phyloP scores from a whole-genome alignment of 1,140 invertebrate species.

The Pygmarrhopalites habei region DNA sequence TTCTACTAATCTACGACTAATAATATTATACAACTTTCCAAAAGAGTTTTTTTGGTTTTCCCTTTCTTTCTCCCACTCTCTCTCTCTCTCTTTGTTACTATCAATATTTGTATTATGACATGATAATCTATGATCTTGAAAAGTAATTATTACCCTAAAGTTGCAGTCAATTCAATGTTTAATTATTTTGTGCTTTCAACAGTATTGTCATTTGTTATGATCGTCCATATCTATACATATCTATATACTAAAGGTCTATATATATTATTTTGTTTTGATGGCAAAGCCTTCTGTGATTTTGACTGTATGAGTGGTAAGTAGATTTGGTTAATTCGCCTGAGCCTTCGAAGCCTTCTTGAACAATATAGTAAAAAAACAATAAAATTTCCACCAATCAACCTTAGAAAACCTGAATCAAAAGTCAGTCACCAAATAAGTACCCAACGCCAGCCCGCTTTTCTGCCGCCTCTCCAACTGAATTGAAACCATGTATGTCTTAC shows the following conservation, averaged over 20 bases:
- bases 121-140: background rate
- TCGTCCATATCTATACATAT: no score
- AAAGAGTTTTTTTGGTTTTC: no score
- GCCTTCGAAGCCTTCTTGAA: conserved; percentile 20
- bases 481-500: conserved; percentile 26
- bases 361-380: conserved; percentile 13
- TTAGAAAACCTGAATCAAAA: background rate
- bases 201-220: no score
- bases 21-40: no score
- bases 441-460: conserved; percentile 21
- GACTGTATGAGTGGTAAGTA: conserved; percentile 29
- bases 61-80: no score
- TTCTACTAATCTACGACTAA: no score
- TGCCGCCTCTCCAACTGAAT: conserved; percentile 21
- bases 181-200: no score
- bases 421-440: background rate
- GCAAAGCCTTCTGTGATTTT: conserved; percentile 21
- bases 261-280: conserved; percentile 12
- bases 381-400: conserved; percentile 8
- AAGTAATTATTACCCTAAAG: no score
- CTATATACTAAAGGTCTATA: no score
- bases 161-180: no score
- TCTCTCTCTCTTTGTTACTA: conserved; percentile 2
- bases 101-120: background rate
- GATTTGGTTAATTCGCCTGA: conserved; percentile 22